Evolutionary conservation across 2,888 invertebrate genomes (phyloP).

Genomic region (Polymixis lichenea): DNA sequence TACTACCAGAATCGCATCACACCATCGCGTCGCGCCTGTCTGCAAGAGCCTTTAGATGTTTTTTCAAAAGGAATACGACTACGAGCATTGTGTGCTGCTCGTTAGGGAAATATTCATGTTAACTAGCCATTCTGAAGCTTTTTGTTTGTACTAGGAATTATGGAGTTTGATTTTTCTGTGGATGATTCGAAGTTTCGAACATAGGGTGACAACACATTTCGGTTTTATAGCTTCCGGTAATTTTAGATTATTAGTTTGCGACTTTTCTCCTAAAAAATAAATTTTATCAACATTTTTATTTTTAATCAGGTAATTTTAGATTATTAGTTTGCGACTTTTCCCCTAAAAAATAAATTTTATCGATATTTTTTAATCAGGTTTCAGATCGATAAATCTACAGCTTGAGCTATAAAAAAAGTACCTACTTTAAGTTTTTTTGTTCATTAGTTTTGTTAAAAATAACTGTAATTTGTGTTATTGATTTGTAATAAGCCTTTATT

Average conservation of each 20-base stretch:
- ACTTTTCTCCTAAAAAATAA: not conserved
- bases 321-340: not conserved
- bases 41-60: not conserved
- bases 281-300: not conserved
- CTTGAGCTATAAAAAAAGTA: too few species aligned
- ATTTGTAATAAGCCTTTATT: not conserved
- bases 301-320: conserved; percentile 1
- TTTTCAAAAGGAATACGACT: conserved; percentile 41
- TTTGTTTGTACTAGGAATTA: conserved; percentile 23
- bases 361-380: not conserved
- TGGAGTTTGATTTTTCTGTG: conserved; percentile 9
- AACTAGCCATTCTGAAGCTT: conserved; percentile 40
- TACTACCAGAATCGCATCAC: not conserved
- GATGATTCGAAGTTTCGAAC: conserved; percentile 20
- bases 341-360: not conserved
- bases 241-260: not conserved
- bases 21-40: not conserved
- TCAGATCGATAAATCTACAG: too few species aligned
- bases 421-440: too few species aligned
- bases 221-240: conserved; percentile 7
- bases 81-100: conserved; percentile 35
- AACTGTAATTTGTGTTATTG: not conserved
- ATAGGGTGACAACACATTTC: not conserved
- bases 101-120: conserved; percentile 52
- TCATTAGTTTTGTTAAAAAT: not conserved